Conservation (phyloP, 2,797 vertebrate species). For the Poeciliopsis infans region DNA sequence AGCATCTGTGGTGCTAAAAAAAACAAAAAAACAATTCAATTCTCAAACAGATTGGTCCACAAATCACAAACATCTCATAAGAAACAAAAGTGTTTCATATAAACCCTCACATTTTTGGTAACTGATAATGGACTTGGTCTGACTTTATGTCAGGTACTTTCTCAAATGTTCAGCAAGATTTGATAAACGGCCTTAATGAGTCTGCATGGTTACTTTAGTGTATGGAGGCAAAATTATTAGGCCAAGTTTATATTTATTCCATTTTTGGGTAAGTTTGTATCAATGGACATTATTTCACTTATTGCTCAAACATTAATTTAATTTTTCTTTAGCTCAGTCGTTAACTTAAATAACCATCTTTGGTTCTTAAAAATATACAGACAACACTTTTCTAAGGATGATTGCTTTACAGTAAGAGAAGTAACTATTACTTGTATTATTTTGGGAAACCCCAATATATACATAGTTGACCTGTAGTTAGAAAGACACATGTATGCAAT, state of each 20-base stretch:
- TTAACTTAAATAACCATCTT: neutral
- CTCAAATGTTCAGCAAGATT: neutral
- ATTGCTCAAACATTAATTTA: neutral
- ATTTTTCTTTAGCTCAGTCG: neutral
- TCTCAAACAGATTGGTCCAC: neutral
- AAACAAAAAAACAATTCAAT: neutral
- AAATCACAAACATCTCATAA: neutral
- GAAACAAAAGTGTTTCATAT: neutral
- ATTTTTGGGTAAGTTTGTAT: neutral
- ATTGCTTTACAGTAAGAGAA: neutral
- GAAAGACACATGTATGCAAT: neutral
- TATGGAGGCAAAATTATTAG: neutral
- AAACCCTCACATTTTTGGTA: neutral
- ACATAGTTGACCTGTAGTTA: neutral
- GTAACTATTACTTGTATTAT: neutral
- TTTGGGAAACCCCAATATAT: neutral
- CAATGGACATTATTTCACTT: neutral
- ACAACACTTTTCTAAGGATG: neutral
- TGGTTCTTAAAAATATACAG: neutral
- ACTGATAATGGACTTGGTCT: neutral
- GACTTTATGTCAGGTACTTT: neutral
- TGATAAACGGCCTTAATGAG: neutral
- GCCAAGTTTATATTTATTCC: neutral
- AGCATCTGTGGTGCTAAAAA: constrained; percentile 9
- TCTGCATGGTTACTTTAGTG: neutral